These are phyloP conservation scores for Myripristis jacobus DNA, from an alignment of 2,797 vertebrate species.

Conservation along the genomic window DNA sequence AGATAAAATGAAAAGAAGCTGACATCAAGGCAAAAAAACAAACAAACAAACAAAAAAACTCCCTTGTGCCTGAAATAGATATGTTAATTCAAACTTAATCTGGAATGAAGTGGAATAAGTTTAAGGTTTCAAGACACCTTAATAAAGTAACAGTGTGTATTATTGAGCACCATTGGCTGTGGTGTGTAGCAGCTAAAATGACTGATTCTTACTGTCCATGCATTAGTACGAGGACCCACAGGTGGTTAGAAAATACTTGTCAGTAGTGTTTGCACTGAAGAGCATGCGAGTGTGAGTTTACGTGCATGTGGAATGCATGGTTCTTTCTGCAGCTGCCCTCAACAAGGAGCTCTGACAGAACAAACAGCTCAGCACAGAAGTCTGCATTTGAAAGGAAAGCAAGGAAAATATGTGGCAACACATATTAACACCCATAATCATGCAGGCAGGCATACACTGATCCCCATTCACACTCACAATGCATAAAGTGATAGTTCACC, in stretches of 20 bases:
- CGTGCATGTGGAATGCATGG: neutral
- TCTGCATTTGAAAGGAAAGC: neutral
- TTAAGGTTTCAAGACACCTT: conserved; percentile 8
- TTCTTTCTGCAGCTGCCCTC: conserved; percentile 33
- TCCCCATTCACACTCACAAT: conserved; percentile 3
- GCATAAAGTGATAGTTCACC: too few species aligned
- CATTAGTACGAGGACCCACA: conserved; percentile 9
- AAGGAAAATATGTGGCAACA: conserved; percentile 1
- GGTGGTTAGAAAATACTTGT: conserved; percentile 25
- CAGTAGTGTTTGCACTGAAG: conserved; percentile 14
- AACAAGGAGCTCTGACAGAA: conserved; percentile 7
- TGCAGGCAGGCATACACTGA: neutral
- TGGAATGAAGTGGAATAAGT: conserved; percentile 12
- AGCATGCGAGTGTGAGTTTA: conserved; percentile 23
- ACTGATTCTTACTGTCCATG: conserved; percentile 31
- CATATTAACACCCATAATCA: neutral
- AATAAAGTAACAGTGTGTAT: conserved; percentile 10
- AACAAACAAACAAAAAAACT: neutral
- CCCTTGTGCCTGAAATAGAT: neutral
- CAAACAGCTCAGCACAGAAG: neutral
- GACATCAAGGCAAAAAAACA: too few species aligned
- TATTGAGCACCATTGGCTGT: conserved; percentile 24
- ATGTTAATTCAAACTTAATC: conserved; percentile 1
- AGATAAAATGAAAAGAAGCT: neutral
- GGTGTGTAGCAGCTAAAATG: conserved; percentile 40